Evolutionary conservation across 2,113 vertebrate genomes (phyloP).

Genomic region (Equus przewalskii): DNA sequence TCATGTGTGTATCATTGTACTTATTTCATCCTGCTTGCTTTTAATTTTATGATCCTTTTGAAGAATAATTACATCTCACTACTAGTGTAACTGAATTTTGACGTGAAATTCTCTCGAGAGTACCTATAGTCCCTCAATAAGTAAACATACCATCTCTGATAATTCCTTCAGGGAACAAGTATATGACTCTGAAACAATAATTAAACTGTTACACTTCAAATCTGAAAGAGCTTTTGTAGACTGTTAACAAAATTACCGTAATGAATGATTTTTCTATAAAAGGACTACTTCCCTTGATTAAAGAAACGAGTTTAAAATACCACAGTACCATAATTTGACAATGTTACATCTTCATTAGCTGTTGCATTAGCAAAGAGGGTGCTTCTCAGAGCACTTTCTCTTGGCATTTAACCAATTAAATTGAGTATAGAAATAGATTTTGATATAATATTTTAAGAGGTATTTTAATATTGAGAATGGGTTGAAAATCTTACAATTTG

Average conservation of each 20-base stretch:
- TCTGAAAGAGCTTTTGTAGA: constrained; percentile 1
- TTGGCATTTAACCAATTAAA: constrained; percentile 9
- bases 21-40: not conserved
- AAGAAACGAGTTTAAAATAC: constrained; percentile 38
- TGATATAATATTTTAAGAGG: not conserved
- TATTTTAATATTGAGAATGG: constrained; percentile 18
- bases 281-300: constrained; percentile 45
- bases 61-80: not conserved
- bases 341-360: not conserved
- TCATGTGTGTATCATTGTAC: not conserved
- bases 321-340: not conserved
- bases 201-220: not conserved
- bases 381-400: not conserved
- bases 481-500: not conserved
- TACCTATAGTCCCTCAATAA: not conserved
- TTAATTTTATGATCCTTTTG: constrained; percentile 4
- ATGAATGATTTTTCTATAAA: constrained; percentile 20
- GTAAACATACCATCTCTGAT: not conserved
- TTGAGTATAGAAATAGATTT: constrained; percentile 34
- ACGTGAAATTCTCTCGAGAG: not conserved
- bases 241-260: constrained; percentile 47
- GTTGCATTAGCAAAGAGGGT: not conserved
- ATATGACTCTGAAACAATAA: constrained; percentile 1
- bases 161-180: not conserved
- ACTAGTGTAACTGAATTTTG: not conserved